Conservation (phyloP, 2,113 vertebrate genomes). For the Chaenocephalus aceratus region DNA sequence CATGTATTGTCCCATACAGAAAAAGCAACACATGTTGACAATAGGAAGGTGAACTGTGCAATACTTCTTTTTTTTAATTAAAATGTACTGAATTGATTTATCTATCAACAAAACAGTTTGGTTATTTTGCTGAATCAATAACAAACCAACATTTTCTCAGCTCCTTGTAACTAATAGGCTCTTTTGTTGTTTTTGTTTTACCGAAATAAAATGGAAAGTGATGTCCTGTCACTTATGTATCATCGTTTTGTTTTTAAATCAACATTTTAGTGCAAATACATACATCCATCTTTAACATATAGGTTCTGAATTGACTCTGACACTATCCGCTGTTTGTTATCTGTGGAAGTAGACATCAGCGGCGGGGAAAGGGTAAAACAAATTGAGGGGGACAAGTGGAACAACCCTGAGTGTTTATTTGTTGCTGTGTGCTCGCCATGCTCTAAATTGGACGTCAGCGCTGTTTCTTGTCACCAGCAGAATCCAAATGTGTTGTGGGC, state of each 20-base stretch:
- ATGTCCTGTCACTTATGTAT: background rate
- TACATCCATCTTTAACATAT: background rate
- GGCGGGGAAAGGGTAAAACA: conserved; percentile 55
- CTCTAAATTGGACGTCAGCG: conserved; percentile 68
- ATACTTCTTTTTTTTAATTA: background rate
- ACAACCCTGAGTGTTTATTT: conserved; percentile 75
- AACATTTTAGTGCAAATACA: background rate
- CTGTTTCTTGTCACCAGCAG: conserved; percentile 58
- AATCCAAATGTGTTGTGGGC: conserved; percentile 58
- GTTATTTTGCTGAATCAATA: background rate
- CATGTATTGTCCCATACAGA: background rate
- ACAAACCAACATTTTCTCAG: background rate
- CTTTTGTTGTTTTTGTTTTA: background rate
- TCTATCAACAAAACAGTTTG: background rate
- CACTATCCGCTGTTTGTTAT: background rate
- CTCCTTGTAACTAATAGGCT: too few relatives aligned
- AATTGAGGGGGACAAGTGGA: conserved; percentile 74
- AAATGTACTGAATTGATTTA: background rate
- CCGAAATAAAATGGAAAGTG: background rate
- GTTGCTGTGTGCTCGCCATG: conserved; percentile 49
- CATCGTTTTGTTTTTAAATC: background rate
- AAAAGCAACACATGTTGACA: background rate
- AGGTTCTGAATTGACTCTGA: conserved; percentile 16
- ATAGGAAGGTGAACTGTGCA: background rate
- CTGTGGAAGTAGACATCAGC: conserved; percentile 21